phyloP scores from a whole-genome alignment of 2,888 invertebrate genomes.

The Brachyopa scutellaris region DNA sequence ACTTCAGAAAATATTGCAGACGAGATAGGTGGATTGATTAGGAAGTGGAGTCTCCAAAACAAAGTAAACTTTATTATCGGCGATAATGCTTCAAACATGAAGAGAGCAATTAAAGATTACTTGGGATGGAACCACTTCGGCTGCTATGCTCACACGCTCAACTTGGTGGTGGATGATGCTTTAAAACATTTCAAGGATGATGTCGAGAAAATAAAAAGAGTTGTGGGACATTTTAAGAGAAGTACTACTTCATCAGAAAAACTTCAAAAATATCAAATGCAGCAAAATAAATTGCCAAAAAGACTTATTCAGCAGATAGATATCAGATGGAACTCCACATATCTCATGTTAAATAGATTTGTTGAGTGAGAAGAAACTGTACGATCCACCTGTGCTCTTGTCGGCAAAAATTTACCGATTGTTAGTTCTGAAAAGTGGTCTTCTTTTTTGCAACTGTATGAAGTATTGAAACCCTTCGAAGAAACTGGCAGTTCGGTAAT shows the following conservation, averaged over 20 bases:
- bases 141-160: constrained; percentile 59
- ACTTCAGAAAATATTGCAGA: not conserved
- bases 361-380: constrained; percentile 5
- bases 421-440: not conserved
- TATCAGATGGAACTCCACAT: constrained; percentile 19
- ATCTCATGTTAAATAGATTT: constrained; percentile 9
- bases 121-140: constrained; percentile 38
- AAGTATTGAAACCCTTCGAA: constrained; percentile 16
- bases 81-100: not conserved
- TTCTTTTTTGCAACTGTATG: not conserved
- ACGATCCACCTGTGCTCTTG: not conserved
- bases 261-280: constrained; percentile 40
- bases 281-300: not conserved
- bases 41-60: not conserved
- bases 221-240: constrained; percentile 45
- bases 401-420: not conserved
- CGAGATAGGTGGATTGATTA: not conserved
- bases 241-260: constrained; percentile 50
- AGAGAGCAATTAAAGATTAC: not conserved
- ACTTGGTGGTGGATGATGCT: constrained; percentile 49
- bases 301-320: constrained; percentile 4
- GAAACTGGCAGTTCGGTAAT: constrained; percentile 1
- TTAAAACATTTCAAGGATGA: constrained; percentile 33
- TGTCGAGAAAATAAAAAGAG: constrained; percentile 43
- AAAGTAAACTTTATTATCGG: not conserved